These are phyloP conservation scores for Drosophila ironensis DNA, from an alignment of 1,140 invertebrate genomes.

Conservation along the genomic window DNA sequence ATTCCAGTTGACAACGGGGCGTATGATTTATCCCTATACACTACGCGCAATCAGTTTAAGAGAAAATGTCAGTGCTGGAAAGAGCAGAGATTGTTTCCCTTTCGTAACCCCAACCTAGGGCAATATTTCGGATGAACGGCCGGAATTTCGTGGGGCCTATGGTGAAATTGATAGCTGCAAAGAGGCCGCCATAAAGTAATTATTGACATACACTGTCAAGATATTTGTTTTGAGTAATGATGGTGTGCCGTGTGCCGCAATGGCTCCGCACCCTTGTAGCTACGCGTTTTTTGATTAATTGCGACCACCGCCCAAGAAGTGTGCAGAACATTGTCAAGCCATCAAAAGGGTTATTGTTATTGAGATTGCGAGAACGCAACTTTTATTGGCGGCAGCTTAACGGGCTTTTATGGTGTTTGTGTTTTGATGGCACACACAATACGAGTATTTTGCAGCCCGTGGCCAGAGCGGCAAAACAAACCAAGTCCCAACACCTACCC, in stretches of 20 bases:
- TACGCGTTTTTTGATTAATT: conserved; percentile 14
- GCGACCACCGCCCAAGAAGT: conserved; percentile 22
- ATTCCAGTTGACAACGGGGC: conserved; percentile 17
- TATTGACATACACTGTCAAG: conserved; percentile 26
- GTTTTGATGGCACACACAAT: conserved; percentile 18
- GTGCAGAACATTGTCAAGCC: conserved; percentile 36
- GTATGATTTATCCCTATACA: conserved; percentile 17
- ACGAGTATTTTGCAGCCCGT: conserved; percentile 17
- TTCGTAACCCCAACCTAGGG: conserved; percentile 39
- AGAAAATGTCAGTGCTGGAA: conserved; percentile 3
- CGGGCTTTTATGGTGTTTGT: conserved; percentile 35
- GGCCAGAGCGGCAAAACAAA: neutral
- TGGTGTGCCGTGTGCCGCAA: conserved; percentile 26
- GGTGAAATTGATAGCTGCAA: conserved; percentile 61
- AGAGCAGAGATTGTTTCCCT: conserved; percentile 17
- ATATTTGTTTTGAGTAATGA: conserved; percentile 6
- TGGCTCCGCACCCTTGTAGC: conserved; percentile 4
- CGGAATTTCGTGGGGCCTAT: conserved; percentile 22
- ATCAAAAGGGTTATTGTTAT: conserved; percentile 16
- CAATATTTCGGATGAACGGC: conserved; percentile 28
- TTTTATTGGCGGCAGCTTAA: conserved; percentile 32
- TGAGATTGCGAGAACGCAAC: conserved; percentile 6
- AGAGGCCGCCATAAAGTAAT: conserved; percentile 9
- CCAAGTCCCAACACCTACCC: conserved; percentile 11
- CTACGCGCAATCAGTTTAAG: conserved; percentile 2